These are phyloP conservation scores for Drosophila funebris DNA, from an alignment of 1,140 invertebrate species.

Conservation along the genomic window DNA sequence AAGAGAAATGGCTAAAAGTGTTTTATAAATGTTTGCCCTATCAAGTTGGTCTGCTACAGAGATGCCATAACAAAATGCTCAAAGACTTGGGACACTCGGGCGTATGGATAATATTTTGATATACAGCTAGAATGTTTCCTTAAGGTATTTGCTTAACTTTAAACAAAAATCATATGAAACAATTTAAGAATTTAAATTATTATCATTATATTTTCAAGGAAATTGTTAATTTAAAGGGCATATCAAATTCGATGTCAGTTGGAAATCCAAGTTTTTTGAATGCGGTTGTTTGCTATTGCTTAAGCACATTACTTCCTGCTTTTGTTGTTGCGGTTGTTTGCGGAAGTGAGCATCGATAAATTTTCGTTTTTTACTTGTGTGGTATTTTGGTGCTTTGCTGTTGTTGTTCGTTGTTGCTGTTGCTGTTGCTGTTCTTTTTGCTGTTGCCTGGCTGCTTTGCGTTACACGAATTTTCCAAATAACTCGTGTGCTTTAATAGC, in stretches of 20 bases:
- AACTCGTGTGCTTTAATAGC: conserved; percentile 57
- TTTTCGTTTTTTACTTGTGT: conserved; percentile 69
- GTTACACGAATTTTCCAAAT: conserved; percentile 61
- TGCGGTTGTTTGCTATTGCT: conserved; percentile 38
- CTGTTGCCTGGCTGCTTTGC: background rate
- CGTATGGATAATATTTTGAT: background rate
- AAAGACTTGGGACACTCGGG: background rate
- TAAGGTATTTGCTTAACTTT: background rate
- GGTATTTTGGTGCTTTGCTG: conserved; percentile 27
- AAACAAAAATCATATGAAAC: background rate
- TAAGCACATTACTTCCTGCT: conserved; percentile 53
- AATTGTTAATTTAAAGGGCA: conserved; percentile 16
- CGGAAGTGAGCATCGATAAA: conserved; percentile 75
- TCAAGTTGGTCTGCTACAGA: conserved; percentile 4
- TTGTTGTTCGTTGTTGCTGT: conserved; percentile 32
- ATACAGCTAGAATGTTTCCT: background rate
- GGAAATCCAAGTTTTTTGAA: conserved; percentile 6
- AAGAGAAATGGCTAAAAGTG: conserved; percentile 77
- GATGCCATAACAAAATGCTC: background rate
- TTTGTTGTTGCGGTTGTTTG: conserved; percentile 52
- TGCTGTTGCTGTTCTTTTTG: conserved; percentile 18
- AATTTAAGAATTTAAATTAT: too few relatives aligned
- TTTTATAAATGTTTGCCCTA: conserved; percentile 69
- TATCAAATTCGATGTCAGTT: background rate
- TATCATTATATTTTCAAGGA: background rate